Conservation (phyloP, 2,113 vertebrate species). For the Corythornis madagascariensis region DNA sequence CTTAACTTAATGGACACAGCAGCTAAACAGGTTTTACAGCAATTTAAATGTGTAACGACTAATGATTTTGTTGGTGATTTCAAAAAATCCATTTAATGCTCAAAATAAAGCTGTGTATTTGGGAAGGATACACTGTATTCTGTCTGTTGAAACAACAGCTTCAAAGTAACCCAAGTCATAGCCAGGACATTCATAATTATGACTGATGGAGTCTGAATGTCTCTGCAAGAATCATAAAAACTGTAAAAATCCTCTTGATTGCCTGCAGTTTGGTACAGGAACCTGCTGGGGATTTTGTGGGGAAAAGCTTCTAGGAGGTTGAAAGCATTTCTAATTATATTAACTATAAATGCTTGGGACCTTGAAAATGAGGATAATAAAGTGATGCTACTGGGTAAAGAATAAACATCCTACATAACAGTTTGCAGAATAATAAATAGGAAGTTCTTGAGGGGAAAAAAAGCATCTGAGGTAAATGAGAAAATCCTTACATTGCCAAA, state of each 20-base stretch:
- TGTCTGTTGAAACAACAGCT: background rate
- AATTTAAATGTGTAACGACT: background rate
- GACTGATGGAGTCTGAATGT: background rate
- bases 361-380: background rate
- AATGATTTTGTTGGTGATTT: background rate
- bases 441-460: background rate
- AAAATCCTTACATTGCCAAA: background rate
- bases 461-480: background rate
- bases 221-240: background rate
- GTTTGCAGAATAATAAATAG: background rate
- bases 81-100: background rate
- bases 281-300: background rate
- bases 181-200: background rate
- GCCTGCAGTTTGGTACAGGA: background rate
- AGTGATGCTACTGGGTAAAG: background rate
- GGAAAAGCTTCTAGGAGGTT: background rate
- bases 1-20: background rate
- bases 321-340: background rate
- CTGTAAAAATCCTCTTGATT: background rate
- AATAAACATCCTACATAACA: background rate
- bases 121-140: background rate
- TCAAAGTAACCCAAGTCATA: background rate
- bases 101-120: background rate
- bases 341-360: background rate
- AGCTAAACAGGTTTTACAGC: background rate